Base-by-base conservation (phyloP, 2,113 vertebrate species). In the Amia ocellicauda region DNA sequence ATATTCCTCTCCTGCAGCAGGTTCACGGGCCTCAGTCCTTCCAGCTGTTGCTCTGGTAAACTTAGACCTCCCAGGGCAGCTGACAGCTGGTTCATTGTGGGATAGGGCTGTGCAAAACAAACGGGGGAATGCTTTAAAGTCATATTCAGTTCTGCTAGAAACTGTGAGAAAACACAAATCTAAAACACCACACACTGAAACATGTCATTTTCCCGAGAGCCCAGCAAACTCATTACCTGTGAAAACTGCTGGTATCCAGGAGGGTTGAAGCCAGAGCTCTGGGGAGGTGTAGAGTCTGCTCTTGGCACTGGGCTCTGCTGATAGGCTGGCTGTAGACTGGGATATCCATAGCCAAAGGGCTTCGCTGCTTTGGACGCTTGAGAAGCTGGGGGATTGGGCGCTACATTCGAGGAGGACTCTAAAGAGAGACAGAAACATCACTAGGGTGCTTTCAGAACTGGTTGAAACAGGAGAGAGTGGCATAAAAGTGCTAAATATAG, bases 1-100 rank as follows among this genome's bases (percentile, higher is more conserved):
- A 98, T 85, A 80, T 89, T 93, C 70, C 88, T 90, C 67, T 99
- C 95, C 66, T 96, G 94, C 16, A 92, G 91, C 68, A 99, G 89
- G 86, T 97, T 96, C 19, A 99, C 66, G 0, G 94, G 96, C 67
- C 89, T 86, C 69, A 96, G 81, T 27, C 91, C 86, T 79, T 97
- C 95, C 60, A 94, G 81, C 61, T 94, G 93, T 74, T 93, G 87
- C 78, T 95, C 93, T 0, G 95, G 94, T 0, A 95, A 90, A 40
- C 90, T 93, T 69, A 99, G 78, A 1, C 95, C 95, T 53, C 94
- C 94, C 16, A 99, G 80, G 11, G 92, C 88, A 1, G 92, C 87
- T 1, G 94, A 95, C 51, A 99, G 85, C 76, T 95, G 93, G 72
- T 88, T 93, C 73, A 96, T 66, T 68, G 74, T 90, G 13, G 93